Conservation (phyloP, 1,140 invertebrate genomes). For the Nymphalis io region DNA sequence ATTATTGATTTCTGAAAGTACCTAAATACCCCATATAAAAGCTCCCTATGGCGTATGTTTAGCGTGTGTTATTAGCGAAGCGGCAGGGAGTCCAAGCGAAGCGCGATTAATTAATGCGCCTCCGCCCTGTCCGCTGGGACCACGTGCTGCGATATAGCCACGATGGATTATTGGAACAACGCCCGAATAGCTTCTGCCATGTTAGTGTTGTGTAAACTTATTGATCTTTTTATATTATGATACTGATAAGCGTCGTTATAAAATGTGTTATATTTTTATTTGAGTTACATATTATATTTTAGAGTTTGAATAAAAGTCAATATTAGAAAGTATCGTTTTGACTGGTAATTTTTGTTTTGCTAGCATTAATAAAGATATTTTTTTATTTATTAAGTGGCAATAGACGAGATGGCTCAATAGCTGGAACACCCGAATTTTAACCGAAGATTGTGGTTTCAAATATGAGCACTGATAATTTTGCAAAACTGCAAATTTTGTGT, state of each 20-base stretch:
- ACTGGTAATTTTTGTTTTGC: no score
- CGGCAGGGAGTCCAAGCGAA: slow-evolving; percentile 59
- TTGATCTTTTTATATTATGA: slow-evolving; percentile 20
- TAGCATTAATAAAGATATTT: no score
- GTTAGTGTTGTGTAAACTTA: slow-evolving; percentile 29
- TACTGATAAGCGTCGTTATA: neutral
- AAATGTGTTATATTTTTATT: neutral
- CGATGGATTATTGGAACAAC: slow-evolving; percentile 59
- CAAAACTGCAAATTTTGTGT: no score
- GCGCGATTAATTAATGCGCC: slow-evolving; percentile 76
- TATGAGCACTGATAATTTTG: no score
- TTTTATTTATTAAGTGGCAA: no score
- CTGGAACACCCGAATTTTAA: no score
- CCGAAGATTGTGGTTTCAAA: no score
- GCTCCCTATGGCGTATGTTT: slow-evolving; percentile 55
- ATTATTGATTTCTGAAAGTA: slow-evolving; percentile 29
- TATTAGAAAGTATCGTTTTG: no score
- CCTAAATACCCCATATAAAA: slow-evolving; percentile 54
- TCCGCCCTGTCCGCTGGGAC: slow-evolving; percentile 63
- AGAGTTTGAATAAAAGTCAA: no score
- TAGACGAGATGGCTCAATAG: no score
- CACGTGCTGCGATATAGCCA: slow-evolving; percentile 46
- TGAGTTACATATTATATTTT: no score
- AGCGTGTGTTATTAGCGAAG: slow-evolving; percentile 63
- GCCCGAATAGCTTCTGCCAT: slow-evolving; percentile 49